A percentile compares a stretch with the other conserved stretches of the same genome.
These are phyloP conservation scores for Nematostella vectensis DNA, from an alignment of 92 coral and sea anemone species.

Conservation along the genomic window DNA sequence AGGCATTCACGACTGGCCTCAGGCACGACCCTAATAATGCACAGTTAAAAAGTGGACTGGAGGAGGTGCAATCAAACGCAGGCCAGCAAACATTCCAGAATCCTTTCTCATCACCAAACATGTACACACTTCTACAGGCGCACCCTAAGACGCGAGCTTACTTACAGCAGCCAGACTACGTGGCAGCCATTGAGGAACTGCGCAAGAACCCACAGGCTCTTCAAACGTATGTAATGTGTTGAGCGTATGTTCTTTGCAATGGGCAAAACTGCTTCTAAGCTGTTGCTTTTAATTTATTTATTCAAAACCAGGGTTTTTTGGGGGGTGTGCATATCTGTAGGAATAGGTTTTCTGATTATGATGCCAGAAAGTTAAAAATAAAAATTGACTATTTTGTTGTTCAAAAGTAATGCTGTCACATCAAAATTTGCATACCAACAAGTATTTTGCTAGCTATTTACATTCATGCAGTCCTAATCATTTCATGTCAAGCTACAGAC, in stretches of 20 bases:
- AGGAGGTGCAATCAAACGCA: constrained; percentile 32
- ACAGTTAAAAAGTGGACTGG: constrained; percentile 73
- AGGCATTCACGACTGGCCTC: constrained; percentile 64
- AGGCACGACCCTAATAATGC: constrained; percentile 80
- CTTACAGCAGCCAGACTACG: constrained; percentile 62
- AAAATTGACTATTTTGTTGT: too few relatives aligned
- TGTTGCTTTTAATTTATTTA: neutral
- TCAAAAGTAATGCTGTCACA: too few relatives aligned
- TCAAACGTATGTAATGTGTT: constrained; percentile 68
- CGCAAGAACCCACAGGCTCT: constrained; percentile 60
- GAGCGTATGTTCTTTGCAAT: neutral
- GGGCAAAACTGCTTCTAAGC: neutral
- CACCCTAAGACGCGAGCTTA: constrained; percentile 75
- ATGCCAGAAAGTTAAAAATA: too few relatives aligned
- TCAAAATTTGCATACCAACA: too few relatives aligned
- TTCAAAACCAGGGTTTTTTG: neutral
- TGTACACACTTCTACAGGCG: constrained; percentile 52
- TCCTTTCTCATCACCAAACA: constrained; percentile 71
- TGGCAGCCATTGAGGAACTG: constrained; percentile 42
- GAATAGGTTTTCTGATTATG: too few relatives aligned
- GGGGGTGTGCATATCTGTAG: too few relatives aligned
- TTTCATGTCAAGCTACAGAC: too few relatives aligned
- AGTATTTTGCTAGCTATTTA: too few relatives aligned
- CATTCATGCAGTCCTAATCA: too few relatives aligned
- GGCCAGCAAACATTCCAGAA: constrained; percentile 42